Evolutionary conservation across 2,113 vertebrate genomes (phyloP).

Genomic region (Erythrolamprus reginae): DNA sequence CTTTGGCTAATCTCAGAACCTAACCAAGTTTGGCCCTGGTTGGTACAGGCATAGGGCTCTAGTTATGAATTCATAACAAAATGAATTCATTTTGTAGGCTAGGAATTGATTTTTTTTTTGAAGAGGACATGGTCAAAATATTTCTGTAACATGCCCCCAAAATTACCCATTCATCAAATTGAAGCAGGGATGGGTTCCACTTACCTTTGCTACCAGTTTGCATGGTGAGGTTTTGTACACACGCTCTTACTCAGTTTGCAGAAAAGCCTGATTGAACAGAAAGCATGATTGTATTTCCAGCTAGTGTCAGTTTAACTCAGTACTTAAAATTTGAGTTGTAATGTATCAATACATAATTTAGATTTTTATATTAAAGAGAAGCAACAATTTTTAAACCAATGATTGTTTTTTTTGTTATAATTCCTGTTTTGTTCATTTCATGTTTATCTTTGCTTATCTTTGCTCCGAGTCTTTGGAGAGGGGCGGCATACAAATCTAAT

Average conservation of each 20-base stretch:
- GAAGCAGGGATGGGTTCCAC: too few relatives aligned
- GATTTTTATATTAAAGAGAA: neutral
- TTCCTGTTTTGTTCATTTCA: neutral
- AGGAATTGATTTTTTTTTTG: too few relatives aligned
- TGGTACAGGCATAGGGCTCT: neutral
- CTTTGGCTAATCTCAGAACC: neutral
- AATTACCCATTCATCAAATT: neutral
- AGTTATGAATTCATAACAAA: neutral
- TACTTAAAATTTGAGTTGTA: neutral
- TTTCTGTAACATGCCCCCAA: neutral
- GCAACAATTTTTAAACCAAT: neutral
- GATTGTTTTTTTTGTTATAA: neutral
- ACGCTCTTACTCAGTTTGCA: too few relatives aligned
- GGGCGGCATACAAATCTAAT: too few relatives aligned
- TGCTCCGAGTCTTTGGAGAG: too few relatives aligned
- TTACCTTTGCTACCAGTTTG: too few relatives aligned
- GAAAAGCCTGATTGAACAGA: neutral
- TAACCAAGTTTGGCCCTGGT: neutral
- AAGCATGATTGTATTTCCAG: neutral
- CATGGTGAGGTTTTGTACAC: too few relatives aligned
- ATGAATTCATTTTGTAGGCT: neutral
- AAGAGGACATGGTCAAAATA: neutral
- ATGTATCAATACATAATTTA: neutral
- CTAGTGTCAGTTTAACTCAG: neutral
- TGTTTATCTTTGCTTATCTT: neutral